Conservation (phyloP, 2,797 vertebrate genomes). For the Chrosomus eos region DNA sequence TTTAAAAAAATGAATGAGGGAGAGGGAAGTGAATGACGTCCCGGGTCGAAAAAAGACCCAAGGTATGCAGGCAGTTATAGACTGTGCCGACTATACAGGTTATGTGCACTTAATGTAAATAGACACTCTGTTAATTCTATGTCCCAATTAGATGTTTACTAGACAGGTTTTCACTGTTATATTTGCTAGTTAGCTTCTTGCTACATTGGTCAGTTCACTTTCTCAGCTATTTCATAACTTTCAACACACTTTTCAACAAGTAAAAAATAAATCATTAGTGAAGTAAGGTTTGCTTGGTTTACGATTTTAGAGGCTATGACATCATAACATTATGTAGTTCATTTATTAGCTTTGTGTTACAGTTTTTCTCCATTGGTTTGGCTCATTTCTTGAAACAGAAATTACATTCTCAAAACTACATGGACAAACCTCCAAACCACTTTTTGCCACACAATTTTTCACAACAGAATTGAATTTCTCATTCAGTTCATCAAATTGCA, state of each 20-base stretch:
- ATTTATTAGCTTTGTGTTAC: not conserved
- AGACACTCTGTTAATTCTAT: not conserved
- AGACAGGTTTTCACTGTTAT: not conserved
- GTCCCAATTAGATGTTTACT: not conserved
- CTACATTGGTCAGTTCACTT: not conserved
- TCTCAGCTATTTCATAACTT: not conserved
- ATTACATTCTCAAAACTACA: too few species aligned
- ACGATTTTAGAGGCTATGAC: not conserved
- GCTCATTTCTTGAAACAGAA: too few species aligned
- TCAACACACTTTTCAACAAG: not conserved
- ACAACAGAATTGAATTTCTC: too few species aligned
- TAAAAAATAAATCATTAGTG: not conserved
- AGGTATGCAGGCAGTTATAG: not conserved
- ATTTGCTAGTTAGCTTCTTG: constrained; percentile 13
- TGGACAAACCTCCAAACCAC: too few species aligned
- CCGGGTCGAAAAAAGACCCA: too few species aligned
- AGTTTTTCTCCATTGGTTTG: too few species aligned
- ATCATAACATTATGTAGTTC: not conserved
- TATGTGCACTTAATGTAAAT: not conserved
- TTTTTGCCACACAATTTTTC: too few species aligned
- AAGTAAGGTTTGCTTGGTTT: not conserved
- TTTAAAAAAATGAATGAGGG: too few species aligned
- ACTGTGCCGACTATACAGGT: not conserved
- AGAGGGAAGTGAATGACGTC: too few species aligned
- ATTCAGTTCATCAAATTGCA: too few species aligned